Conservation (phyloP, 2,797 vertebrate species). For the Gastrophryne carolinensis region DNA sequence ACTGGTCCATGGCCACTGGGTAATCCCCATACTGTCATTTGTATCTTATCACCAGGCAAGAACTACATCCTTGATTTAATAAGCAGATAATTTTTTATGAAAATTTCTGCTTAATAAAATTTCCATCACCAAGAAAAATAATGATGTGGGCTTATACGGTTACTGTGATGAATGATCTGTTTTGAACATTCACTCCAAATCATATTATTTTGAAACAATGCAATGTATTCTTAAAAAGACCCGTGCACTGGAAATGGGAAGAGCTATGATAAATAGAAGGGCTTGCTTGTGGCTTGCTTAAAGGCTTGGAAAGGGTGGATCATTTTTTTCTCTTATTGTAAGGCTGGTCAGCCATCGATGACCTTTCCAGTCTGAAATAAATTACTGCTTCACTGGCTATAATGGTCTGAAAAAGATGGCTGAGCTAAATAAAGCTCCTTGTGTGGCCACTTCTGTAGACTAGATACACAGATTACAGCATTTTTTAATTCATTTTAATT, state of each 20-base stretch:
- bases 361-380: not conserved
- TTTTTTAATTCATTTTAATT: too few relatives aligned
- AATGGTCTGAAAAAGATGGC: not conserved
- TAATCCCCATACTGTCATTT: constrained; percentile 6
- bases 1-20: not conserved
- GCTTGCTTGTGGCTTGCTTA: not conserved
- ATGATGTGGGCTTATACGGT: constrained; percentile 12
- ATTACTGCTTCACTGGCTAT: not conserved
- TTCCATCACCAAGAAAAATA: constrained; percentile 2
- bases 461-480: too few relatives aligned
- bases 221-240: not conserved
- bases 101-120: constrained; percentile 25
- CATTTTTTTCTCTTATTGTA: constrained; percentile 14
- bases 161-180: constrained; percentile 21
- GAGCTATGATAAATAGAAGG: not conserved
- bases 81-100: constrained; percentile 9
- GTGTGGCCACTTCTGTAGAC: too few relatives aligned
- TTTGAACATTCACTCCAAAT: constrained; percentile 23
- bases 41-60: not conserved
- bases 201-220: not conserved
- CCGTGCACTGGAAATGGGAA: not conserved
- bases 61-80: constrained; percentile 8
- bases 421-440: not conserved
- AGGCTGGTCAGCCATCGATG: not conserved
- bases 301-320: constrained; percentile 18